phyloP scores from a whole-genome alignment of 2,113 vertebrate species.

The Rostratula benghalensis region DNA sequence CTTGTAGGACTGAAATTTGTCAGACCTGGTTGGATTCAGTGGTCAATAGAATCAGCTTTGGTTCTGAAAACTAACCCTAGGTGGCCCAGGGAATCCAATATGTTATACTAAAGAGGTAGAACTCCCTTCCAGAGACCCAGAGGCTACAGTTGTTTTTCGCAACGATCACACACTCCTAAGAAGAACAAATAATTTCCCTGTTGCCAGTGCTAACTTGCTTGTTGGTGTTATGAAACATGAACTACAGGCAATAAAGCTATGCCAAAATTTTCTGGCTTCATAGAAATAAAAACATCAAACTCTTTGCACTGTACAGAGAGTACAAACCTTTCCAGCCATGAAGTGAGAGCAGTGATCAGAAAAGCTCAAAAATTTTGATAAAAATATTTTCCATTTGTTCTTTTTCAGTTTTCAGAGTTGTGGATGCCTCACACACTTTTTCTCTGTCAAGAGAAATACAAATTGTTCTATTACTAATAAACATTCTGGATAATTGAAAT shows the following conservation, averaged over 20 bases:
- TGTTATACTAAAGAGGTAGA: background rate
- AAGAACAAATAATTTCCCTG: background rate
- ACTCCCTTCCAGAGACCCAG: background rate
- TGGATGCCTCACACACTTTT: background rate
- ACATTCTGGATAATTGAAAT: background rate
- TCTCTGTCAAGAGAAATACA: background rate
- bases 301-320: background rate
- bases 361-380: background rate
- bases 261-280: background rate
- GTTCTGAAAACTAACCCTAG: background rate
- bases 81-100: background rate
- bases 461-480: background rate
- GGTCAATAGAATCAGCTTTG: background rate
- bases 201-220: background rate
- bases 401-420: background rate
- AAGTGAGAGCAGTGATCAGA: background rate
- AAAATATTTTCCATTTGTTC: background rate
- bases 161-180: background rate
- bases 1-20: background rate
- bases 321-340: background rate
- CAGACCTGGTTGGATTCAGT: background rate
- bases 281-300: background rate
- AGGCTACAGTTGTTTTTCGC: background rate
- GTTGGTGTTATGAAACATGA: background rate
- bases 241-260: background rate